Evolutionary conservation across 2,888 invertebrate species (phyloP).

Genomic region (Xestia ashworthii): DNA sequence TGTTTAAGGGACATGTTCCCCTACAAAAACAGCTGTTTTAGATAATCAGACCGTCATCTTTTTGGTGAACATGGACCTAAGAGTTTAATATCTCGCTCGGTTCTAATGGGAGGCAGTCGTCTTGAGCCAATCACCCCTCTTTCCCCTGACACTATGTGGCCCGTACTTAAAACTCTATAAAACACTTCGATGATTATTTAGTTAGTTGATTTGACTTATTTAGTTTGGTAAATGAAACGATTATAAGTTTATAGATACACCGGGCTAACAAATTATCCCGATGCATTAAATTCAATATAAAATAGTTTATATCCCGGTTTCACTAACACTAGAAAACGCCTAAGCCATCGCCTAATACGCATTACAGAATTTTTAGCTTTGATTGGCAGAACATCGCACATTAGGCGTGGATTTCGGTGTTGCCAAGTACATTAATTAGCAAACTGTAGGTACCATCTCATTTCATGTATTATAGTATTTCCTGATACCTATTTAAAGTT

Average conservation of each 20-base stretch:
- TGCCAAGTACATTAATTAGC: not conserved
- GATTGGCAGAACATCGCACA: not conserved
- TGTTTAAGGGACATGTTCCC: no score
- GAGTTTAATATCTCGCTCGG: not conserved
- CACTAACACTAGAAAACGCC: not conserved
- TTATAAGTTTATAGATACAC: not conserved
- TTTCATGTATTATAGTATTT: not conserved
- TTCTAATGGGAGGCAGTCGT: not conserved
- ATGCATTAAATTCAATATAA: not conserved
- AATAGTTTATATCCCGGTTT: not conserved
- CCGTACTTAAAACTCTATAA: not conserved
- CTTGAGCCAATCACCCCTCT: not conserved
- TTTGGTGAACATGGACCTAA: no score
- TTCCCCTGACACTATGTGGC: not conserved
- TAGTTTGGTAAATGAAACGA: not conserved
- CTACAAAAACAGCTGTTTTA: no score
- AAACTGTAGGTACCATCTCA: slow-evolving; percentile 1
- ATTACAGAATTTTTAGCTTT: not conserved
- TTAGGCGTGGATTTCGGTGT: not conserved
- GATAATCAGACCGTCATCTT: no score
- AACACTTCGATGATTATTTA: not conserved
- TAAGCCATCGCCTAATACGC: not conserved
- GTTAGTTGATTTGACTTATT: not conserved
- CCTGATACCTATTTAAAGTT: slow-evolving; percentile 3
- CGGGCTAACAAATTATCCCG: no score